Evolutionary conservation across 2,888 invertebrate species (phyloP), one percentile per base, ranked within the genome.

Genomic region (Molorchus minor): DNA sequence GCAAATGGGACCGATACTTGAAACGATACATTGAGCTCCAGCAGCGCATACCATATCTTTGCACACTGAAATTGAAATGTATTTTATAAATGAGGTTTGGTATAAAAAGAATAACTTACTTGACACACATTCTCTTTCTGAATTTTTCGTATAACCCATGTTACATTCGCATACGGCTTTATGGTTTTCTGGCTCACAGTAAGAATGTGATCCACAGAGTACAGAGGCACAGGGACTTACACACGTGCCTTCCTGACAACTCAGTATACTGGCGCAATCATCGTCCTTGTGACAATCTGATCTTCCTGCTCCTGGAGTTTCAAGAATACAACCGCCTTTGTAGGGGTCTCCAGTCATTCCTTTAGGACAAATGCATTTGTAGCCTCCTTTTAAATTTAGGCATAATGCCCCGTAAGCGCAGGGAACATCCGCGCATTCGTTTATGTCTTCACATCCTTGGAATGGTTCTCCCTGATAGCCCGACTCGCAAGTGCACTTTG

Each of bases 381-480:
- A 94, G 40, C 92, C 91, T 15, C 94, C 95, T 76, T 91, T 90
- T 75, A 90, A 87, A 76, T 95, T 95, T 43, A 94, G 84, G 73
- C 96, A 96, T 72, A 91, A 90, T 2, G 95, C 93, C n/a, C 91
- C 93, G 72, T 91, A 90, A 5, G 89, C 93, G 77, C 95, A 95
- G 0, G 95, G 94, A 64, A 89, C 87, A 71, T 89, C 88, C 1
- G 86, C 84, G 75, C 96, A 96, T 81, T 96, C 95, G 76, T 96
- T 92, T 62, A 92, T 88, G 75, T 94, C 94, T 1, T 88, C 85
- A 75, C 94, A 94, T 25, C 94, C 93, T 68, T 88, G 87, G 36
- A 92, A 84, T 0, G 94, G 92, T 80, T 94, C 91, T 8, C 95
- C 94, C 80, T 92, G 91, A 76, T 88, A 94, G 10, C 96, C 95